Evolutionary conservation across 2,113 vertebrate species (phyloP), one percentile per base, ranked within the genome.

Genomic region (Epinephelus fuscoguttatus): DNA sequence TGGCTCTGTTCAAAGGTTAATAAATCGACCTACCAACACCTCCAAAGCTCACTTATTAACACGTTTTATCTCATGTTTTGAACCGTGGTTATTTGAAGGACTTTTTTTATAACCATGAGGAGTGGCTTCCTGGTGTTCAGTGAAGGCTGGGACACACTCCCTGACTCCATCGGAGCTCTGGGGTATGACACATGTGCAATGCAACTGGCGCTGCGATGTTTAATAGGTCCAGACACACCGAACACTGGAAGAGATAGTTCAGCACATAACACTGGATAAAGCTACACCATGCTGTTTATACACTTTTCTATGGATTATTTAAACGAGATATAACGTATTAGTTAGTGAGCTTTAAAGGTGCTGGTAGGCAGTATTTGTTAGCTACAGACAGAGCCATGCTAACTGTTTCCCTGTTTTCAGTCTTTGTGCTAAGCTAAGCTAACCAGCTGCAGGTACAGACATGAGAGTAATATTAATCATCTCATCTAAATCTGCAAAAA

Each of bases 391-490:
- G 33, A 37, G 33, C 33, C 13, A 30, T 10, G 3, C 61, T 40
- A 15, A 6, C 30, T 9, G 11, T 56, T 75, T 53, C 30, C 52
- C 6, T 6, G 33, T 40, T 70, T 61, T 25, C 23, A 25, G 45
- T 23, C 62, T 50, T 23, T 62, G 21, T 73, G 78, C 69, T 86
- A 60, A 63, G 69, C 63, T 66, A 70, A 17, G 23, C 62, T 78
- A 78, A 56, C n/a, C 0, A 13, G 9, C 52, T 56, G 5, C 18
- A 23, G 19, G 42, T 10, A 3, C 11, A 12, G 9, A 45, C 42
- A 37, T 37, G 33, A 37, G 42, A 45, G 42, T 45, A 12, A 45
- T 12, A 45, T 45, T 12, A 45, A 45, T 57, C 8, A 27, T n/a
- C 14, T 37, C 57, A 12, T 45, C 42, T 45, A 45, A 45, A 2